Conservation (phyloP, 2,113 vertebrate genomes). For the Garra rufa region DNA sequence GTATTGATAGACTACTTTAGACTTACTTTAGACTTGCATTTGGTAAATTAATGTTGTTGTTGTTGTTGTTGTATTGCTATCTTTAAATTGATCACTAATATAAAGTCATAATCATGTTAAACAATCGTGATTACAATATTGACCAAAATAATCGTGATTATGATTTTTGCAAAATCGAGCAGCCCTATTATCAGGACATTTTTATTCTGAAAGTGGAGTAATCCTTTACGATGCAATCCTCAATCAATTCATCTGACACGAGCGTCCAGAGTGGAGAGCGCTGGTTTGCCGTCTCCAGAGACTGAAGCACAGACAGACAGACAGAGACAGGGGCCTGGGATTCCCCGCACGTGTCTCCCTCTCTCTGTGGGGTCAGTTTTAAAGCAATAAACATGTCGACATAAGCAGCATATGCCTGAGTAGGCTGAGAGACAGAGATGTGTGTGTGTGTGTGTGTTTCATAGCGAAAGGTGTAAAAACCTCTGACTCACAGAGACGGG, state of each 20-base stretch:
- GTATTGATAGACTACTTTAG: no score
- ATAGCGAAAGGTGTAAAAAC: constrained; percentile 92
- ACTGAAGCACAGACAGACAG: constrained; percentile 43
- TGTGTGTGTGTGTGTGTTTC: constrained; percentile 81
- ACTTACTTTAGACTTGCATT: no score
- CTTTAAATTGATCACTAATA: no score
- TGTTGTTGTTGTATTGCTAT: no score
- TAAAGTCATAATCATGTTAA: no score
- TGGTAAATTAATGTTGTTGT: no score
- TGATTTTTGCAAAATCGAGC: no score
- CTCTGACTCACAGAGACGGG: constrained; percentile 94
- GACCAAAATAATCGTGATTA: no score
- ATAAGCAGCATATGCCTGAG: constrained; percentile 71
- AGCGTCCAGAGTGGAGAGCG: not conserved
- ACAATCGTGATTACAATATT: no score
- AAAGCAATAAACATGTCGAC: constrained; percentile 74
- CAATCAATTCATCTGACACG: not conserved
- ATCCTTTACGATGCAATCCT: no score
- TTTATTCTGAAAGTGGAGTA: no score
- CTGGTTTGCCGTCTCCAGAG: not conserved
- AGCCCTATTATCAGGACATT: no score
- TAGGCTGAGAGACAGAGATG: constrained; percentile 70
- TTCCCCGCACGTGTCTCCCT: constrained; percentile 56
- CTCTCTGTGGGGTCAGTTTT: constrained; percentile 68
- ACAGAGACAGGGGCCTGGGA: constrained; percentile 51